Evolutionary conservation across 2,797 vertebrate species (phyloP), one percentile per base, ranked within the genome.

Genomic region (Coreius guichenoti): DNA sequence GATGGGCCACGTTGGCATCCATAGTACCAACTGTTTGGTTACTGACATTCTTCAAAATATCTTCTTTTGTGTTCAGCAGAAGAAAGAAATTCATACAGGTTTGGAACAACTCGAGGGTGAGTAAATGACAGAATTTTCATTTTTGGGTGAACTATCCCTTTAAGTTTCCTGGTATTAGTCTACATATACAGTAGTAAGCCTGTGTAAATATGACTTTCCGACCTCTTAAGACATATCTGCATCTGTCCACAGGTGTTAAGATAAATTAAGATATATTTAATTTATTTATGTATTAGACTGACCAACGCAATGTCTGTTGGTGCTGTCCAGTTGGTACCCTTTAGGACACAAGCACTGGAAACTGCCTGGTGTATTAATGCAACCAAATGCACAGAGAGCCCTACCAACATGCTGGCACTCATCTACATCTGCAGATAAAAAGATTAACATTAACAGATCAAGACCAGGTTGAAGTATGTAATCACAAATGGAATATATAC

Each of bases 321-420:
- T 69, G n/a, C 80, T 70, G 29, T 76, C 89, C 29, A 90, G 77
- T 36, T 67, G 86, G 86, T 92, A 92, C 31, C 93, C 94, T 31
- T 79, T 8, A 43, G 92, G 92, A 91, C 92, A 93, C 33, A 79
- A 89, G 80, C 93, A 94, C 82, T 77, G 49, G 88, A 92, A 93
- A 78, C 91, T 93, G 54, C 92, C 94, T 0, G 82, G 88, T 14
- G 88, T 90, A 88, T 94, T 94, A 49, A 92, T 85, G 56, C 93
- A 93, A 19, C 91, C 92, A 49, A 92, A 93, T 67, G 87, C 69
- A 74, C 93, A 94, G 51, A 88, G 88, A 12, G 87, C 90, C 72
- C 88, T 85, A 29, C 82, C 90, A 58, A 79, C 70, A 70, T 91
- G 89, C 65, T 90, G 77, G 43, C 93, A 93, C 91, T 94, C 93